A percentile compares a stretch with the other conserved stretches of the same genome.
Conservation (phyloP, 2,888 invertebrate species). For the Microctonus brassicae region DNA sequence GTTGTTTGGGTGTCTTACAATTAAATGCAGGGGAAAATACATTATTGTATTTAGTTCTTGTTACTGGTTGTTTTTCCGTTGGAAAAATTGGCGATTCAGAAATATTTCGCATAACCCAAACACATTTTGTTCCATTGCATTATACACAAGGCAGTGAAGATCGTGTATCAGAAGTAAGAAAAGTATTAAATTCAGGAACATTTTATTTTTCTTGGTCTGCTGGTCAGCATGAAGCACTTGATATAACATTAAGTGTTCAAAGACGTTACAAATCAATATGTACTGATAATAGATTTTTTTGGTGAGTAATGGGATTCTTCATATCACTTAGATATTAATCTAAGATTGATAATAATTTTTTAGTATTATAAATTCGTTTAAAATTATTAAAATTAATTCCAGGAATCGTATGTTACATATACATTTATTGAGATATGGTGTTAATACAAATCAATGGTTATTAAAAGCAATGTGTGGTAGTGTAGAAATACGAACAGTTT, state of each 20-base stretch:
- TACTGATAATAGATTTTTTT: slow-evolving; percentile 97
- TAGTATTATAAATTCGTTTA: no score
- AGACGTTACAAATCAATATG: slow-evolving; percentile 82
- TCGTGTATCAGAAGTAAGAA: slow-evolving; percentile 78
- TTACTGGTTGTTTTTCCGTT: slow-evolving; percentile 96
- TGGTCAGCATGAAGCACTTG: slow-evolving; percentile 75
- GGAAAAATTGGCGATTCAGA: slow-evolving; percentile 96
- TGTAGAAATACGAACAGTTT: slow-evolving; percentile 97
- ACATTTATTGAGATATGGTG: slow-evolving; percentile 91
- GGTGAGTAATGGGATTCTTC: slow-evolving; percentile 72
- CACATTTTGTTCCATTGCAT: slow-evolving; percentile 89
- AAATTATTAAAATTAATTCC: slow-evolving; percentile 15
- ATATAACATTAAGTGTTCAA: slow-evolving; percentile 95
- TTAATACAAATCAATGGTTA: slow-evolving; percentile 92
- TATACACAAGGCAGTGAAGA: slow-evolving; percentile 77
- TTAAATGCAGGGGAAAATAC: slow-evolving; percentile 87
- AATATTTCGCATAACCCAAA: slow-evolving; percentile 94
- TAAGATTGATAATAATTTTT: background rate
- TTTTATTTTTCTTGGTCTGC: slow-evolving; percentile 95
- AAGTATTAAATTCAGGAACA: slow-evolving; percentile 96
- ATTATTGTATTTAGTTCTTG: slow-evolving; percentile 89
- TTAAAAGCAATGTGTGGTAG: slow-evolving; percentile 97
- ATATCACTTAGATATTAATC: background rate
- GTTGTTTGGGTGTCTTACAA: slow-evolving; percentile 94
- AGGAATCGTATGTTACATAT: slow-evolving; percentile 96